Evolutionary conservation across 2,113 vertebrate species (phyloP).

Genomic region (Thamnaconus septentrionalis): DNA sequence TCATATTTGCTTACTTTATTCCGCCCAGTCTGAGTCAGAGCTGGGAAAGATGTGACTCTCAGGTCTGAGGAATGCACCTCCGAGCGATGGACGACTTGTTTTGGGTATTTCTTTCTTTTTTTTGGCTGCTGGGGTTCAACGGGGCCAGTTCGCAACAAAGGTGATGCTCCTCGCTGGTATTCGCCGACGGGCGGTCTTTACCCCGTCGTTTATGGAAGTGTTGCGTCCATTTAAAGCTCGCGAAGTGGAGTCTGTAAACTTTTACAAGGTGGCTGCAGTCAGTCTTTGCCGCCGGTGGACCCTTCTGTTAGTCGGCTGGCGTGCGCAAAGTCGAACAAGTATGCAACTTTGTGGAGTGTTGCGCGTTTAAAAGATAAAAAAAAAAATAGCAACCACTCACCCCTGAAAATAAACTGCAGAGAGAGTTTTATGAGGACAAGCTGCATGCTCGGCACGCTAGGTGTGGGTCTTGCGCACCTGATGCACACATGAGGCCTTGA

Average conservation of each 20-base stretch:
- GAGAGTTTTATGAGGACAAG: background rate
- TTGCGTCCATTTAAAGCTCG: too few species aligned
- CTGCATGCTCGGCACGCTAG: background rate
- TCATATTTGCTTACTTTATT: conserved; percentile 51
- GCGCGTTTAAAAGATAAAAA: background rate
- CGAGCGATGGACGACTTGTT: conserved; percentile 35
- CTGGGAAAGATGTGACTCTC: conserved; percentile 22
- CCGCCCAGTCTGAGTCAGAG: conserved; percentile 33
- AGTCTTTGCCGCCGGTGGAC: conserved; percentile 11
- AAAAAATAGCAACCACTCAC: background rate
- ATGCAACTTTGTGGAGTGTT: conserved; percentile 9
- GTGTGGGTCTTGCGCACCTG: background rate
- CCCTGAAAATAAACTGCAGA: too few species aligned
- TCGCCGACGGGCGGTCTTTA: conserved; percentile 38
- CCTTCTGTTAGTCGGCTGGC: conserved; percentile 6
- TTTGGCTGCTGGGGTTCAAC: conserved; percentile 33
- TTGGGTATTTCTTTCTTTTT: conserved; percentile 5
- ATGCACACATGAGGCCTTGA: background rate
- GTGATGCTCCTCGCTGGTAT: conserved; percentile 40
- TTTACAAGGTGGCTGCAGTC: conserved; percentile 8
- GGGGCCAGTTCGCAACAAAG: conserved; percentile 33
- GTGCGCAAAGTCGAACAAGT: conserved; percentile 4
- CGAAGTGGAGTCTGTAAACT: too few species aligned
- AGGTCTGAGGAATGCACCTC: conserved; percentile 9
- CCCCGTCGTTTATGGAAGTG: conserved; percentile 29